Percentiles rank a stretch among this genome's conserved stretches.
phyloP scores from a whole-genome alignment of 2,113 vertebrate genomes.

The Oreocharis arfaki region DNA sequence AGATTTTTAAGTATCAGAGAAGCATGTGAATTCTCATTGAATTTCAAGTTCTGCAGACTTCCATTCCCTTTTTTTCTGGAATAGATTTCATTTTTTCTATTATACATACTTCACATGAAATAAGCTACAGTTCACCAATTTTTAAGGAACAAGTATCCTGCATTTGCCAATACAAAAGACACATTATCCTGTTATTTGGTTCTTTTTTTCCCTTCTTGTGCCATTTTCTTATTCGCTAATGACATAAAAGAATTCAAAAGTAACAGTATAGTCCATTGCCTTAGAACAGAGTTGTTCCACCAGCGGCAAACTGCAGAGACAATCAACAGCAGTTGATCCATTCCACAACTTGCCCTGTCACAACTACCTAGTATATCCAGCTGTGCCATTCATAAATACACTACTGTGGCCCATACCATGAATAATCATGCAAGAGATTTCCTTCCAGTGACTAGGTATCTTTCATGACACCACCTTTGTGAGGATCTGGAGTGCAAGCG shows the following conservation, averaged over 20 bases:
- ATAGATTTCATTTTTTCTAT: neutral
- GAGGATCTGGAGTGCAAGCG: neutral
- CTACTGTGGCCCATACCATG: too few species aligned
- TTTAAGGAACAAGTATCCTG: neutral
- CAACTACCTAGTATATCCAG: neutral
- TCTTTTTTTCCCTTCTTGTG: neutral
- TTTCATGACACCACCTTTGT: neutral
- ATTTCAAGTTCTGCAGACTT: neutral
- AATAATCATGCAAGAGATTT: neutral
- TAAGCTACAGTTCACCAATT: neutral
- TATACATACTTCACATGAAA: neutral
- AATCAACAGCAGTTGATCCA: neutral
- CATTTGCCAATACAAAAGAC: neutral
- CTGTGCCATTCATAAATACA: fast-evolving
- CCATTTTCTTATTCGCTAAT: neutral
- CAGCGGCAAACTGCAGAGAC: neutral
- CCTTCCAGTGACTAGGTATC: neutral
- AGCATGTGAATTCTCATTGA: neutral
- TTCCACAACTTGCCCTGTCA: neutral
- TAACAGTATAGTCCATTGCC: neutral
- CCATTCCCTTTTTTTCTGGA: neutral
- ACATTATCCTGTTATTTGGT: neutral
- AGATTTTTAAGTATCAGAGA: neutral
- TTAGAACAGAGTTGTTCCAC: neutral
- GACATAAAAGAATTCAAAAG: neutral